Evolutionary conservation across 1,140 invertebrate species (phyloP), one percentile per base, ranked within the genome.

Genomic region (Drosophila auraria): DNA sequence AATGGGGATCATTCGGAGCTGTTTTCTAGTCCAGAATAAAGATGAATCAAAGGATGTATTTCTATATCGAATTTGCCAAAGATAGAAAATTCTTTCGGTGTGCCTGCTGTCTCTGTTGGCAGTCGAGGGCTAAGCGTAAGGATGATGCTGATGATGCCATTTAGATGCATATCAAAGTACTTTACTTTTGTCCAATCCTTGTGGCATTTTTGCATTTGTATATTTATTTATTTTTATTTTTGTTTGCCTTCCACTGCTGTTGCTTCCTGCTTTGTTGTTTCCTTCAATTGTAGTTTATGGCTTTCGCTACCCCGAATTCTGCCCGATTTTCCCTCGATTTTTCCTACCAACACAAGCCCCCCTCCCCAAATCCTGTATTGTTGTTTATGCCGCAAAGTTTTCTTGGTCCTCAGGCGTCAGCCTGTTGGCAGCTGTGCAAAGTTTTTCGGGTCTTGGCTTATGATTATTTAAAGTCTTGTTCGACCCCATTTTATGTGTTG

Each of bases 141-240:
- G 44, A 70, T 51, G 83, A 89, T 89, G 84, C 84, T 87, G 84
- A 87, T 87, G 84, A 89, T 89, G 84, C 84, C 81, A 87, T 87
- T 89, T 89, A 87, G 84, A 87, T 87, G 78, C 84, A 87, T 87
- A 87, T 87, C 84, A 84, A 89, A 89, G 78, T 72, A 77, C 84
- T 89, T 89, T 81, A 89, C 84, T 87, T 89, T 89, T 81, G 84
- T 65, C 84, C 84, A 87, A 87, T 89, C 84, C 83, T 81, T 75
- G 87, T 75, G 84, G 73, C 75, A 72, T 78, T 89, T 87, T 84
- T 89, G 81, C 84, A 87, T 87, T 84, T 80, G 79, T 86, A 79
- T 78, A 82, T 78, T 59, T 84, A 84, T 76, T 75, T 82, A 86
- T 87, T 68, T 74, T 81, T 89, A 63, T 70, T 74, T 84, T 51